Evolutionary conservation across 1,140 invertebrate genomes (phyloP), one percentile per base, ranked within the genome.

Genomic region (Drosophila repletoides): DNA sequence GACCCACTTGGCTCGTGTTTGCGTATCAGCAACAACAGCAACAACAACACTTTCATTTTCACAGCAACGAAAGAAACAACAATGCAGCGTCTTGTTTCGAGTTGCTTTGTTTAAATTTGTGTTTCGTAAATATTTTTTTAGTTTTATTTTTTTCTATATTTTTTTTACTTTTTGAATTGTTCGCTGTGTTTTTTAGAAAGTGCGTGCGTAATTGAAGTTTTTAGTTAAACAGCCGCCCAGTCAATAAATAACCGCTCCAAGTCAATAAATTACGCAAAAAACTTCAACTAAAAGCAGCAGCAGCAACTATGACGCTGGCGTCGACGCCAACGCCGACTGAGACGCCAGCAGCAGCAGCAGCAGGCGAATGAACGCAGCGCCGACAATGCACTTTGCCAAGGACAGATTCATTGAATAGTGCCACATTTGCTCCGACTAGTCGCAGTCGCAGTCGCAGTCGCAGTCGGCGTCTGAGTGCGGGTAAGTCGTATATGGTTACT

Each of bases 321-420:
- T 3, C 36, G 34, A 68, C 43, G 19, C 56, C 58, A 38, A 46
- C 31, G 26, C 14, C 59, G 49, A 58, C 51, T 56, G 56, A 66
- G 72, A 4, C 67, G 33, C 33, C 33, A 48, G 33, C 56, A 14
- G 34, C 68, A 40, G 31, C 41, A 29, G 9, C 24, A 5, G 0
- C 52, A 58, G 67, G 67, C 67, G 67, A 70, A 70, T 66, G 67
- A 70, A 66, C 56, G 34, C 33, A 34, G 29, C 41, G 70, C 86
- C 76, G 80, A 75, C 87, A 88, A 88, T 88, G 86, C 87, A 88
- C 87, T 88, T 89, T 89, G 74, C 74, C 87, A 88, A 88, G 87
- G 87, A 88, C 87, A 88, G 72, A 88, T 87, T 84, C 81, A 88
- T 88, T 88, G 81, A 88, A 88, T 80, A 86, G 73, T 61, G 49